Conservation (phyloP, 2,888 invertebrate genomes). For the Lacanobia wlatinum region DNA sequence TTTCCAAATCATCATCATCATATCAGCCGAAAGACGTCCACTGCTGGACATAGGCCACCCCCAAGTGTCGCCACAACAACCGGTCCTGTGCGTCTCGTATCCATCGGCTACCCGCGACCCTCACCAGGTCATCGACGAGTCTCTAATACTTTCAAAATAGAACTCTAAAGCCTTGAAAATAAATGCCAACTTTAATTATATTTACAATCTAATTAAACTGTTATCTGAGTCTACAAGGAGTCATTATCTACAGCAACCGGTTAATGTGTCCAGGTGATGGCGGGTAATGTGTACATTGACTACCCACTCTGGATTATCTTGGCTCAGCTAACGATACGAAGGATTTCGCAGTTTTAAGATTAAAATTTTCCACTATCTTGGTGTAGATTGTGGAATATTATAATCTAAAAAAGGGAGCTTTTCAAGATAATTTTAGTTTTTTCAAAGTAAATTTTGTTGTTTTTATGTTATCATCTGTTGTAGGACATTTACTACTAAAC, state of each 20-base stretch:
- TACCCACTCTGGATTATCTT: conserved; percentile 29
- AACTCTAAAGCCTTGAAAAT: background rate
- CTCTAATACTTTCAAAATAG: background rate
- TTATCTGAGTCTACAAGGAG: conserved; percentile 36
- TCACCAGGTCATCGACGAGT: no score
- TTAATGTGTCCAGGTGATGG: conserved; percentile 27
- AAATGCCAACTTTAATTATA: conserved; percentile 25
- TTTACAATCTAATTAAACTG: conserved; percentile 20
- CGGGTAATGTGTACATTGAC: conserved; percentile 26
- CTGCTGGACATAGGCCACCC: no score
- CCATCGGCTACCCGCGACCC: no score
- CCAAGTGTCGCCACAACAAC: no score
- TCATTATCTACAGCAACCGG: conserved; percentile 21
- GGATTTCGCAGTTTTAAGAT: conserved; percentile 9
- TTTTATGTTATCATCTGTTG: no score
- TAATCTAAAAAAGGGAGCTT: no score
- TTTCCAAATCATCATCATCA: no score
- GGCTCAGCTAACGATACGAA: conserved; percentile 9
- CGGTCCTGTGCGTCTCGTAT: no score
- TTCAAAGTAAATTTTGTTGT: background rate
- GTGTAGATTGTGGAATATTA: background rate
- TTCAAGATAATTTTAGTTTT: background rate
- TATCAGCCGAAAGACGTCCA: no score
- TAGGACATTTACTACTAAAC: no score
- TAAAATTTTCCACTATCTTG: background rate